Evolutionary conservation across 1,140 invertebrate species (phyloP).

Genomic region (Lasioglossum baleicum): DNA sequence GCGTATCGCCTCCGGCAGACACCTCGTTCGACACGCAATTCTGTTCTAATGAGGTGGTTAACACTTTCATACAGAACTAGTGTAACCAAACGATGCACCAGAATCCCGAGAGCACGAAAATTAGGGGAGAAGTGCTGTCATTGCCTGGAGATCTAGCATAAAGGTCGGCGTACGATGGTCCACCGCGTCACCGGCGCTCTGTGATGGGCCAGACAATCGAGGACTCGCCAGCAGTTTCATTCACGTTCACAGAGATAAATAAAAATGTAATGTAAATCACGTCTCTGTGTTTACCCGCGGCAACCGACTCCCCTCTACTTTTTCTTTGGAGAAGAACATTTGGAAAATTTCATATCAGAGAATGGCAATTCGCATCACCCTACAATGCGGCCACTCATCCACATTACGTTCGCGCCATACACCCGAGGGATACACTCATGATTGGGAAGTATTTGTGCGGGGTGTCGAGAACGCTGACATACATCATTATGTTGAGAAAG

Average conservation of each 20-base stretch:
- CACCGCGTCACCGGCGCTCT: not conserved
- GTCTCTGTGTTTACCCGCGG: conserved; percentile 10
- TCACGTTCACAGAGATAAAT: conserved; percentile 37
- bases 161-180: conserved; percentile 33
- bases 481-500: conserved; percentile 94
- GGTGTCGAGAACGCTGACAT: conserved; percentile 92
- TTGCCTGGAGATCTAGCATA: conserved; percentile 36
- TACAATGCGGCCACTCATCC: conserved; percentile 95
- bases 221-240: conserved; percentile 16
- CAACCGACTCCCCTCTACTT: conserved; percentile 17
- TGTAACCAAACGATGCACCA: conserved; percentile 46
- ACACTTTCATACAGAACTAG: conserved; percentile 64
- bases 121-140: conserved; percentile 50
- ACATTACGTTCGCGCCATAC: conserved; percentile 88
- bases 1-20: conserved; percentile 8
- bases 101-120: conserved; percentile 47
- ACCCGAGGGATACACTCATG: conserved; percentile 95
- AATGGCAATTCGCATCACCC: conserved; percentile 90
- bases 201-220: conserved; percentile 11
- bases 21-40: conserved; percentile 10
- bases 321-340: conserved; percentile 38
- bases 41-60: conserved; percentile 28
- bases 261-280: conserved; percentile 49
- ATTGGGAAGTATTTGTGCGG: conserved; percentile 97
- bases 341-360: conserved; percentile 66